Conservation (phyloP, 2,888 invertebrate species). For the Sympetrum striolatum region DNA sequence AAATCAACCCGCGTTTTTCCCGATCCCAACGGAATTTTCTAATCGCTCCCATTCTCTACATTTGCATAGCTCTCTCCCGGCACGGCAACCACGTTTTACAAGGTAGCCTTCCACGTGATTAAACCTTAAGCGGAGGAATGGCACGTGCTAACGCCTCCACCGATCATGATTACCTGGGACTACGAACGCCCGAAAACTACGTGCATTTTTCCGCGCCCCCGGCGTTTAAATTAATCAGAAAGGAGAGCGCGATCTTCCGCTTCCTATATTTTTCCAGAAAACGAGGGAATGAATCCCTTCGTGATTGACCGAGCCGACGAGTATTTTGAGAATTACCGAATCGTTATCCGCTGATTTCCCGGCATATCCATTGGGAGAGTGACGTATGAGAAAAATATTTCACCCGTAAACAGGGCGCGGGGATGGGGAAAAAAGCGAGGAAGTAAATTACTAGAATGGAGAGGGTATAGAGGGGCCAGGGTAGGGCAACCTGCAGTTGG, state of each 20-base stretch:
- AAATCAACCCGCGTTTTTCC: neutral
- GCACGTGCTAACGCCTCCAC: neutral
- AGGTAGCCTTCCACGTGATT: neutral
- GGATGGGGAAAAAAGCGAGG: neutral
- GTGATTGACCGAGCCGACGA: too few species aligned
- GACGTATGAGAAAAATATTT: too few species aligned
- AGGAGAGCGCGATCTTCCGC: neutral
- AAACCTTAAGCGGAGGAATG: neutral
- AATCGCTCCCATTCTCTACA: neutral
- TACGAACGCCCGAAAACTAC: neutral
- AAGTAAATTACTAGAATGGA: neutral
- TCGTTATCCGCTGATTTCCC: too few species aligned
- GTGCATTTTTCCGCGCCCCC: neutral
- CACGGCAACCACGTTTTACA: neutral
- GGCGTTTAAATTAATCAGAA: neutral
- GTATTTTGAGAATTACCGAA: too few species aligned
- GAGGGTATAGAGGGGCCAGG: neutral
- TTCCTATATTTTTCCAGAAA: too few species aligned
- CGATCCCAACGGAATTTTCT: neutral
- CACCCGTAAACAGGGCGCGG: neutral
- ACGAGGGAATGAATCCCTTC: too few species aligned
- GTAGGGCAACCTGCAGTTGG: neutral
- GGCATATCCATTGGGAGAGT: too few species aligned
- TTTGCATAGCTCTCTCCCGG: neutral
- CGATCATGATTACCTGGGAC: neutral